Percentiles rank a stretch among this genome's conserved stretches.
These are phyloP conservation scores for Phacellophora camtschatica DNA, from an alignment of 30 jellyfish, hydroid and myxozoan species.

Conservation along the genomic window DNA sequence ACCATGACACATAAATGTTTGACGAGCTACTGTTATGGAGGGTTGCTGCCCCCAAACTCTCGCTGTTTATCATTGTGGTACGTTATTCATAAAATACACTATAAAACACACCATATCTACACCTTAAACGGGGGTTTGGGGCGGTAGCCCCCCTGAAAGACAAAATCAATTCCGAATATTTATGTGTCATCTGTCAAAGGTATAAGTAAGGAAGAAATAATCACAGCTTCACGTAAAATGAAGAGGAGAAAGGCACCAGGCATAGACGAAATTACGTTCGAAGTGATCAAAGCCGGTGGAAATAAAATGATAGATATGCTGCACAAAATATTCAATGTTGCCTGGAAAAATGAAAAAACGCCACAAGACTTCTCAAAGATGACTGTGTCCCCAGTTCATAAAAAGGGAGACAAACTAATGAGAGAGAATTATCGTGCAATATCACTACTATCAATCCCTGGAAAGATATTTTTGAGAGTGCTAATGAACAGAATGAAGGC, in stretches of 20 bases:
- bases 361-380: conserved; percentile 34
- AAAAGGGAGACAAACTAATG: conserved; percentile 26
- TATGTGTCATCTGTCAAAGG: too few relatives aligned
- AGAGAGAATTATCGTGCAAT: conserved; percentile 42
- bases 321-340: conserved; percentile 6
- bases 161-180: too few relatives aligned
- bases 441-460: conserved; percentile 30
- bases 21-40: too few relatives aligned
- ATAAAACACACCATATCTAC: too few relatives aligned
- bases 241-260: conserved; percentile 38
- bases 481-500: conserved; percentile 25
- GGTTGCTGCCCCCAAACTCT: too few relatives aligned
- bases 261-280: conserved; percentile 29
- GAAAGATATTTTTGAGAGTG: conserved; percentile 11
- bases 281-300: conserved; percentile 52
- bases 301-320: conserved; percentile 15
- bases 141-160: too few relatives aligned
- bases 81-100: too few relatives aligned
- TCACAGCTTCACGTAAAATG: not conserved
- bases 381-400: conserved; percentile 24
- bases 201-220: not conserved
- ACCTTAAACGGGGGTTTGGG: too few relatives aligned
- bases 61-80: too few relatives aligned
- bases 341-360: not conserved
- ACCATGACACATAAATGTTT: too few relatives aligned